phyloP scores from a whole-genome alignment of 2,113 vertebrate genomes.

The Nematolebias whitei region DNA sequence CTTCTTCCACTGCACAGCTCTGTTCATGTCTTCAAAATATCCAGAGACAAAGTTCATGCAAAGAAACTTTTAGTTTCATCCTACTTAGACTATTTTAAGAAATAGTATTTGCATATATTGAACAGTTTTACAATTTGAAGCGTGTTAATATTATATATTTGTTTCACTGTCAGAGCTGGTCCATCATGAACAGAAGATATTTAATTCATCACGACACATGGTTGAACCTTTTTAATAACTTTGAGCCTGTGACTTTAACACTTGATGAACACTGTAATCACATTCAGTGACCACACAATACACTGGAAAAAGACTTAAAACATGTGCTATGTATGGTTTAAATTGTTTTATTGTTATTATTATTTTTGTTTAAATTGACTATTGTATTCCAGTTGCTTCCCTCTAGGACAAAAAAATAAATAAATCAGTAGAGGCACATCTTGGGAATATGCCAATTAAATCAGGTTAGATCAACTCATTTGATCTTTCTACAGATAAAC shows the following conservation, averaged over 20 bases:
- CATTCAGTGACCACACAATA: conserved; percentile 30
- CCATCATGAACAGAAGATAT: conserved; percentile 32
- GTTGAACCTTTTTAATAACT: conserved; percentile 30
- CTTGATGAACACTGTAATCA: conserved; percentile 50
- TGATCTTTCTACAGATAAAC: conserved; percentile 4
- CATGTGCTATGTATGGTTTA: conserved; percentile 32
- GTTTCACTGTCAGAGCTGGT: conserved; percentile 8
- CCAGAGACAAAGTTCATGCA: too few species aligned
- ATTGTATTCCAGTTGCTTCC: neutral
- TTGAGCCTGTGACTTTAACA: conserved; percentile 44
- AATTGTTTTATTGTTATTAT: neutral
- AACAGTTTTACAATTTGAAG: neutral
- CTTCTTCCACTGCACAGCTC: neutral
- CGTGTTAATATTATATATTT: conserved; percentile 19
- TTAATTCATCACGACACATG: conserved; percentile 45
- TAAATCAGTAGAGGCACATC: neutral
- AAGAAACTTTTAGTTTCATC: neutral
- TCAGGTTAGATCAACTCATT: too few species aligned
- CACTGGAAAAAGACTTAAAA: conserved; percentile 31
- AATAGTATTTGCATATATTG: neutral
- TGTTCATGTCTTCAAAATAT: conserved; percentile 4
- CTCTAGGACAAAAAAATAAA: too few species aligned
- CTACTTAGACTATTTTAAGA: neutral
- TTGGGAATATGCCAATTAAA: too few species aligned
- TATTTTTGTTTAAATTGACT: conserved; percentile 1